Evolutionary conservation across 2,888 invertebrate genomes (phyloP), one percentile per base, ranked within the genome.

Genomic region (Leptothorax acervorum): DNA sequence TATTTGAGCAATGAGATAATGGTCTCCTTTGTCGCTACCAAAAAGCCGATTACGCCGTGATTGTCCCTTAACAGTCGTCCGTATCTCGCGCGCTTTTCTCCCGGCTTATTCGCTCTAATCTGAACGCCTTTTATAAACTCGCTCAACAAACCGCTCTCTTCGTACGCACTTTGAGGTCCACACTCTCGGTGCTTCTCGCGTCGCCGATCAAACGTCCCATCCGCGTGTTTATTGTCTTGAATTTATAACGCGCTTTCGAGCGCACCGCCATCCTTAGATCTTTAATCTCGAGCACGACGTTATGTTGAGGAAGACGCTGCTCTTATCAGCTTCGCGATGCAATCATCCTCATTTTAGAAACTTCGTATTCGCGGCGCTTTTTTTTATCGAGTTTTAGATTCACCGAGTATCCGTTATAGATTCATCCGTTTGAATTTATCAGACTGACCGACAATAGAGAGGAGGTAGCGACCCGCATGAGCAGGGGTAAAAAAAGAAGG

Each of bases 1-100:
- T 93, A 91, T 92, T 92, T 92, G 90, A 89, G 87, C 91, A 93
- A 93, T 90, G 87, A 92, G 92, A 93, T 93, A 93, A 93, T 93
- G 85, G 91, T 63, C 86, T 78, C 18, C 90, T 91, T 92, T 92
- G 87, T 87, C 88, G 89, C 90, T 88, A 90, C 92, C 91, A 87
- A 92, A 92, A 92, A 92, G 92, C 91, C 90, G 89, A 92, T 90
- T 92, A 90, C 83, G 39, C 82, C 63, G 62, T 87, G 86, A 89
- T 87, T 87, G 89, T 85, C 71, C 76, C 79, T 86, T 87, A 82
- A 86, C 83, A 76, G 82, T 23, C 85, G 45, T 45, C 35, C 78
- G 76, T 76, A 84, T 82, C 83, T 45, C 66, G 42, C 82, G 84
- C 79, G 63, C 82, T 79, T 88, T 86, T 86, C 84, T 83, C 76